Evolutionary conservation across 64 coral and sea anemone species (phyloP).

Genomic region (Stichodactyla mertensii): DNA sequence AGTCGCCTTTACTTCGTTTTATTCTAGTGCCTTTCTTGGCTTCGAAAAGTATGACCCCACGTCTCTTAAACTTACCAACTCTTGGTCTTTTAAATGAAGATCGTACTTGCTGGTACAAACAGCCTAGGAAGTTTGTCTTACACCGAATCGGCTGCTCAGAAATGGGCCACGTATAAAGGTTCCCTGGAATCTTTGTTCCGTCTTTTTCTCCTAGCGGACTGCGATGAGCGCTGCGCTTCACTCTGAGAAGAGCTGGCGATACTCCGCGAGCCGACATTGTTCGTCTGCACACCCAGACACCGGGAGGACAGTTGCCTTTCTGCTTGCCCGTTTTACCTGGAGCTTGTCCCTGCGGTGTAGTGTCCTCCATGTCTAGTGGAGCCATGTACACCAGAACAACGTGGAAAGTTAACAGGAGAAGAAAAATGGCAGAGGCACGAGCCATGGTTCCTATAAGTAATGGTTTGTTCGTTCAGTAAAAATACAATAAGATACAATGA

Average conservation of each 20-base stretch:
- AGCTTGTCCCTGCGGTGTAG: background rate
- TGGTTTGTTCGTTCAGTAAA: background rate
- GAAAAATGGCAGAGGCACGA: background rate
- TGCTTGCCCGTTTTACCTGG: constrained; percentile 1
- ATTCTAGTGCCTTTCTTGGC: background rate
- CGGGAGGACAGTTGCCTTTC: constrained; percentile 22
- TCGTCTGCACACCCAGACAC: constrained; percentile 1
- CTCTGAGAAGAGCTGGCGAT: background rate
- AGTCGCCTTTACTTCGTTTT: background rate
- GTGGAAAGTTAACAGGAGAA: background rate
- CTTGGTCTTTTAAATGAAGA: background rate
- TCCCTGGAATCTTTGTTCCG: background rate
- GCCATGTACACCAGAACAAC: background rate
- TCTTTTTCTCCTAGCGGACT: background rate
- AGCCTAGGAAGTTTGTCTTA: background rate
- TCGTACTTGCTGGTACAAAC: background rate
- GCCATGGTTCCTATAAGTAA: background rate
- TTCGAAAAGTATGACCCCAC: background rate
- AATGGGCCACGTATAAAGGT: background rate
- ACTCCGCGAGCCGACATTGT: background rate
- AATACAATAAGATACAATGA: too few relatives aligned
- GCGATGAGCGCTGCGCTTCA: background rate
- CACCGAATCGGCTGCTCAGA: background rate
- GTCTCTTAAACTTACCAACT: background rate
- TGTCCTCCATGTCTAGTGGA: background rate